phyloP scores from a whole-genome alignment of 2,797 vertebrate genomes.

The Aplochiton taeniatus region DNA sequence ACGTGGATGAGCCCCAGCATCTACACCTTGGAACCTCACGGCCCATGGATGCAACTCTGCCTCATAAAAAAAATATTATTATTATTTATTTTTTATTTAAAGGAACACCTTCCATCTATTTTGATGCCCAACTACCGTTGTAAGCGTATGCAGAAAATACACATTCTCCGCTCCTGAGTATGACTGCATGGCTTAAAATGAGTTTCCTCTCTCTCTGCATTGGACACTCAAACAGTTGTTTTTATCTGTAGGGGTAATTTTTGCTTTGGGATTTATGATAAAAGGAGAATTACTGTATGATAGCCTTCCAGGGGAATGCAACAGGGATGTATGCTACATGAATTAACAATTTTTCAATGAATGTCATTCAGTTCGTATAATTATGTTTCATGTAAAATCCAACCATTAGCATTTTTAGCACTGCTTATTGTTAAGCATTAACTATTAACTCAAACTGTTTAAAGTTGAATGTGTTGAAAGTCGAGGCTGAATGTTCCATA shows the following conservation, averaged over 20 bases:
- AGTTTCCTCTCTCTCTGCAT: constrained; percentile 33
- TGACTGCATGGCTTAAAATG: constrained; percentile 49
- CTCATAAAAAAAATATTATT: constrained; percentile 31
- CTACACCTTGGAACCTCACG: constrained; percentile 25
- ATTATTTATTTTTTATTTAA: constrained; percentile 27
- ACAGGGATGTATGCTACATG: background rate
- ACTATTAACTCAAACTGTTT: too few species aligned
- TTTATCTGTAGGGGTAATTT: constrained; percentile 49
- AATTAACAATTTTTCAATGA: background rate
- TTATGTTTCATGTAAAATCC: too few species aligned
- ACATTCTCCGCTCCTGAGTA: constrained; percentile 21
- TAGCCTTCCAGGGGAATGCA: too few species aligned
- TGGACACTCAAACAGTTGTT: constrained; percentile 27
- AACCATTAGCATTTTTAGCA: too few species aligned
- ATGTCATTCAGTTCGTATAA: background rate
- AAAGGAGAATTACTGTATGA: background rate
- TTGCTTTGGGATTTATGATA: constrained; percentile 26
- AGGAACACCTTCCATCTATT: constrained; percentile 34
- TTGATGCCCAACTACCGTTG: constrained; percentile 31
- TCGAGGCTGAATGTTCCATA: too few species aligned
- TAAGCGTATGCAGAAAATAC: constrained; percentile 35
- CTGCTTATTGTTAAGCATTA: too few species aligned
- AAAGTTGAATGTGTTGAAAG: too few species aligned
- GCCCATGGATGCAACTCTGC: constrained; percentile 25
- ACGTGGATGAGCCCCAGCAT: constrained; percentile 35